A percentile compares a stretch with the other conserved stretches of the same genome.
Evolutionary conservation across 2,888 invertebrate genomes (phyloP).

Genomic region (Ichneumon xanthorius): DNA sequence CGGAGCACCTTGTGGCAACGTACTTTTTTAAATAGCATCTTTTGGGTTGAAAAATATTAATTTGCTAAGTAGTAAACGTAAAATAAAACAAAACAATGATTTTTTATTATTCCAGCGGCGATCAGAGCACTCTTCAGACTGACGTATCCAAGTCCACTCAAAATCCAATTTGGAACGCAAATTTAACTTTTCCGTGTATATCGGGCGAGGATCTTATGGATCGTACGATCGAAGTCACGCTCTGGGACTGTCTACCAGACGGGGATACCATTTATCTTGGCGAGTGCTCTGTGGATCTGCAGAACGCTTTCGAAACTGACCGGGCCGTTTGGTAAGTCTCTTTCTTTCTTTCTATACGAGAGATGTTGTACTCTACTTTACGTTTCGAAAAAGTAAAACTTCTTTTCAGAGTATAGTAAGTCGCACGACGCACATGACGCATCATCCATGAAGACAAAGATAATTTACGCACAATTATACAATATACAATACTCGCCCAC

Average conservation of each 20-base stretch:
- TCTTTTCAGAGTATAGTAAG: no score
- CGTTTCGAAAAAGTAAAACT: not conserved
- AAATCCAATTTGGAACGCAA: conserved; percentile 97
- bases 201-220: conserved; percentile 93
- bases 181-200: conserved; percentile 92
- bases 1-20: no score
- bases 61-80: not conserved
- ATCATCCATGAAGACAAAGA: no score
- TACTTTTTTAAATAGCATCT: not conserved
- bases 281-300: conserved; percentile 92
- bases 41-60: not conserved
- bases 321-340: conserved; percentile 92
- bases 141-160: conserved; percentile 94
- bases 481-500: no score
- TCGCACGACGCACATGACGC: no score
- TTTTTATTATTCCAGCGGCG: conserved; percentile 87
- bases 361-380: not conserved
- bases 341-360: conserved; percentile 2
- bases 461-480: no score
- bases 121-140: conserved; percentile 92
- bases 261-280: conserved; percentile 93
- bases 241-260: conserved; percentile 95
- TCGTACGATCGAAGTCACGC: conserved; percentile 92
- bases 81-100: conserved; percentile 15
- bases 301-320: conserved; percentile 94